A percentile compares a stretch with the other conserved stretches of the same genome.
phyloP scores from a whole-genome alignment of 2,113 vertebrate species.

The Eptesicus fuscus region DNA sequence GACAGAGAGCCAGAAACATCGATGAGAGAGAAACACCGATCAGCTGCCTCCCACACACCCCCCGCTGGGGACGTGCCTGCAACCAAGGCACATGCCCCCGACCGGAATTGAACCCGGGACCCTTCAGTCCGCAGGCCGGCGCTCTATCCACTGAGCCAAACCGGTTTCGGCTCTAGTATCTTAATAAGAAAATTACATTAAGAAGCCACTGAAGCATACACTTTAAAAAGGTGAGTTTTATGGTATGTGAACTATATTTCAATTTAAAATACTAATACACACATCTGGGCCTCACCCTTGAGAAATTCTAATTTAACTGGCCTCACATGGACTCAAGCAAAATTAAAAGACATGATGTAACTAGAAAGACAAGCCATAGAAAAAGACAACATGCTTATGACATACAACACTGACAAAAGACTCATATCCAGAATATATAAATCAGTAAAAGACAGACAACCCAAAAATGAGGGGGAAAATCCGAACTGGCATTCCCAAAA shows the following conservation, averaged over 20 bases:
- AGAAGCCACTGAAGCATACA: neutral
- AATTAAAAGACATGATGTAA: neutral
- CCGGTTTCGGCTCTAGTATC: no score
- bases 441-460: neutral
- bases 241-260: neutral
- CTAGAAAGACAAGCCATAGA: neutral
- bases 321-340: neutral
- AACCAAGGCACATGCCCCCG: no score
- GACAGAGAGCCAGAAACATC: no score
- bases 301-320: neutral
- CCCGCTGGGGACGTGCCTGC: no score
- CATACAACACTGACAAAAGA: neutral
- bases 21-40: no score
- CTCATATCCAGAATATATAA: neutral
- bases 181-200: no score
- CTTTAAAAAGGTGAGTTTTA: neutral
- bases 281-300: neutral
- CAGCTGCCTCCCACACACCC: no score
- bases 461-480: neutral
- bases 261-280: neutral
- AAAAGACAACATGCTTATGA: neutral
- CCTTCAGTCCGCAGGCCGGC: no score
- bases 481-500: neutral
- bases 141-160: no score
- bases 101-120: no score